These are phyloP conservation scores for Gerosis bhagava DNA, from an alignment of 2,888 invertebrate genomes.

Conservation along the genomic window DNA sequence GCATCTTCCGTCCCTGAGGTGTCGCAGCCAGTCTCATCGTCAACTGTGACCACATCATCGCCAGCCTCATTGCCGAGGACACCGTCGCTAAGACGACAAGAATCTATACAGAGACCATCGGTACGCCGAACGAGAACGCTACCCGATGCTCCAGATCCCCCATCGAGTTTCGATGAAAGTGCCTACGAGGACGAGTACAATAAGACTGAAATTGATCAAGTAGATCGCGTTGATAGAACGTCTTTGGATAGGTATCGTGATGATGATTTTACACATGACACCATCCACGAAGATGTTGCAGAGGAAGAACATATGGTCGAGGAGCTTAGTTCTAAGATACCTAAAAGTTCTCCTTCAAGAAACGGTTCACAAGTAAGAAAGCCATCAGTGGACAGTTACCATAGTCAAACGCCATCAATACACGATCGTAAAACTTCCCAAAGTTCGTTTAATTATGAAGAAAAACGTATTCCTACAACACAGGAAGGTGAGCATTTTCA, in stretches of 20 bases:
- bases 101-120: constrained; percentile 75
- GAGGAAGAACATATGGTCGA: constrained; percentile 63
- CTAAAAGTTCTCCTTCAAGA: constrained; percentile 70
- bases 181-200: constrained; percentile 79
- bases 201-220: constrained; percentile 78
- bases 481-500: constrained; percentile 59
- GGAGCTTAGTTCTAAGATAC: constrained; percentile 54
- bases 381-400: constrained; percentile 73
- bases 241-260: constrained; percentile 74
- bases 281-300: constrained; percentile 58
- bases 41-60: constrained; percentile 59
- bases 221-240: constrained; percentile 59
- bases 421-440: constrained; percentile 74
- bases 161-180: constrained; percentile 75
- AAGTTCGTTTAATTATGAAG: constrained; percentile 80
- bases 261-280: constrained; percentile 65
- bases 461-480: constrained; percentile 67
- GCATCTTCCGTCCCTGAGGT: constrained; percentile 71
- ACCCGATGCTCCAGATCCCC: constrained; percentile 72
- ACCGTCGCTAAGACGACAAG: constrained; percentile 72
- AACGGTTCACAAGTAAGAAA: constrained; percentile 60
- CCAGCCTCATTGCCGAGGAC: constrained; percentile 61
- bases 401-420: constrained; percentile 69
- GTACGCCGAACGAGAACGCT: constrained; percentile 73
- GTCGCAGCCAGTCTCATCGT: constrained; percentile 58